A percentile compares a stretch with the other conserved stretches of the same genome.
Evolutionary conservation across 2,888 invertebrate species (phyloP).

Genomic region (Byasa hedistus): DNA sequence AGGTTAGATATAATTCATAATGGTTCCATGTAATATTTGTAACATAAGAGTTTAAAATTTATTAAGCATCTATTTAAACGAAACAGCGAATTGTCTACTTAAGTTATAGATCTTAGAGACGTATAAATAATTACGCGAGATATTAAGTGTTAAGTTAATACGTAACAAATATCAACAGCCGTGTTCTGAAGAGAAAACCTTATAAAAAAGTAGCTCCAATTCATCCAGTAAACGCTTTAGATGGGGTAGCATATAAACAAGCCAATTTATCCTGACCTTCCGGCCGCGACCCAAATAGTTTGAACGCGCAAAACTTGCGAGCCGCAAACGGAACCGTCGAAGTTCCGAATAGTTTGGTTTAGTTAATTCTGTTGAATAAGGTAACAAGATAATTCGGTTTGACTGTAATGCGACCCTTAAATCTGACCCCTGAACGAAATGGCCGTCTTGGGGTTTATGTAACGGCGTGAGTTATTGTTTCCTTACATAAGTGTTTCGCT

Average conservation of each 20-base stretch:
- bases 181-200: background rate
- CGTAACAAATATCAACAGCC: background rate
- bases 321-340: conserved; percentile 26
- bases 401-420: conserved; percentile 48
- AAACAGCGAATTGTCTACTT: too few relatives aligned
- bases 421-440: conserved; percentile 48
- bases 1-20: too few relatives aligned
- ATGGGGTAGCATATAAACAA: conserved; percentile 13
- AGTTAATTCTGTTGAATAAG: conserved; percentile 44
- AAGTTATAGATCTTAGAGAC: too few relatives aligned
- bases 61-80: too few relatives aligned
- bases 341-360: conserved; percentile 37
- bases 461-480: conserved; percentile 36
- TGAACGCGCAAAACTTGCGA: conserved; percentile 26
- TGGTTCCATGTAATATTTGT: too few relatives aligned
- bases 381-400: conserved; percentile 60
- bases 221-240: conserved; percentile 10
- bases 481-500: background rate
- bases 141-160: too few relatives aligned
- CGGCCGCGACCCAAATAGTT: conserved; percentile 30
- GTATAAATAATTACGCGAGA: too few relatives aligned
- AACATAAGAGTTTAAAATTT: too few relatives aligned
- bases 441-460: conserved; percentile 37
- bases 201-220: background rate
- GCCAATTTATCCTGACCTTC: conserved; percentile 27